phyloP scores from a whole-genome alignment of 2,888 invertebrate genomes.

The Leptopilina drosophilae region DNA sequence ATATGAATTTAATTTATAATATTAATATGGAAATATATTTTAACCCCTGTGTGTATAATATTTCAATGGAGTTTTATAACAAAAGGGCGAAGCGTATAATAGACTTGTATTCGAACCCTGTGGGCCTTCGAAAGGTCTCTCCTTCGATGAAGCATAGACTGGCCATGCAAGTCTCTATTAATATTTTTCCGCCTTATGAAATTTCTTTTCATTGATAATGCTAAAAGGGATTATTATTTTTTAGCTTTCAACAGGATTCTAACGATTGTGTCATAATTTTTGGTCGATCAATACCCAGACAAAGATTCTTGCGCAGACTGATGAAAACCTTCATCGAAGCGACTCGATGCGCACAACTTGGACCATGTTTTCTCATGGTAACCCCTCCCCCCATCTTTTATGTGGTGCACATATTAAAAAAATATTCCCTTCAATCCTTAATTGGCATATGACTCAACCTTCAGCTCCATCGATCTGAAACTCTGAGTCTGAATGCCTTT shows the following conservation, averaged over 20 bases:
- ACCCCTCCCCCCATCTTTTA: slow-evolving; percentile 61
- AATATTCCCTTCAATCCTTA: slow-evolving; percentile 64
- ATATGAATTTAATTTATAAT: not conserved
- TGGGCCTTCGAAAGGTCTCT: not conserved
- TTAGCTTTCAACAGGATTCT: slow-evolving; percentile 57
- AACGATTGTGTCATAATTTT: slow-evolving; percentile 71
- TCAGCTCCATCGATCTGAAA: slow-evolving; percentile 69
- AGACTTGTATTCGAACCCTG: slow-evolving; percentile 37
- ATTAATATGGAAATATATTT: slow-evolving; percentile 37
- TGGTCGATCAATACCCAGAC: slow-evolving; percentile 75
- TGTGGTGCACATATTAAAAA: slow-evolving; percentile 60
- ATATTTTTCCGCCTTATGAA: slow-evolving; percentile 63
- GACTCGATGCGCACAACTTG: slow-evolving; percentile 71
- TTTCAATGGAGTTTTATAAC: slow-evolving; percentile 65
- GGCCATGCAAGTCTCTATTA: slow-evolving; percentile 62
- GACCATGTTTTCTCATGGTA: slow-evolving; percentile 53
- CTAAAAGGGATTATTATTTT: slow-evolving; percentile 47
- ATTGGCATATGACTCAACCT: slow-evolving; percentile 72
- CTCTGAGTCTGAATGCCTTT: slow-evolving; percentile 56
- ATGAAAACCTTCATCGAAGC: slow-evolving; percentile 68
- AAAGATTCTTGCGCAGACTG: slow-evolving; percentile 71
- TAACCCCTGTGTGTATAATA: slow-evolving; percentile 62
- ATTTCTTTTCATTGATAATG: slow-evolving; percentile 52
- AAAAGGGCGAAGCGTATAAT: slow-evolving; percentile 56
- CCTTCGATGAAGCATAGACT: slow-evolving; percentile 45